These are phyloP conservation scores for Melanophora roralis DNA, from an alignment of 2,888 invertebrate species.

Conservation along the genomic window DNA sequence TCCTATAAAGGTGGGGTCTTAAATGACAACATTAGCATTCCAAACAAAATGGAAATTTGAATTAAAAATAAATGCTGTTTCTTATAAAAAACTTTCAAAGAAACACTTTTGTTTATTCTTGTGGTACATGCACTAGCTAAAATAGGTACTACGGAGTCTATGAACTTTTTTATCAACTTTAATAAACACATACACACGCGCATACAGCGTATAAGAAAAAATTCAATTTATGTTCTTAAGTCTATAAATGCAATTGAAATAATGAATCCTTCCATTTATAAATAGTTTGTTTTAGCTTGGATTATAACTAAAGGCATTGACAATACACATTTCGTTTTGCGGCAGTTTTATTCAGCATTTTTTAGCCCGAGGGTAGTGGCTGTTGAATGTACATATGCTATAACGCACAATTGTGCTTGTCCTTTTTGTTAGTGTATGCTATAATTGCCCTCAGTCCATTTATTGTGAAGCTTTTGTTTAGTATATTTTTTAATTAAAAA, in stretches of 20 bases:
- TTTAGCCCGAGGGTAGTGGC: constrained; percentile 13
- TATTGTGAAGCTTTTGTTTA: constrained; percentile 10
- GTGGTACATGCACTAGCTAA: background rate
- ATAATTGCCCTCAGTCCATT: constrained; percentile 38
- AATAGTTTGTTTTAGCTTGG: constrained; percentile 28
- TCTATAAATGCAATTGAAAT: constrained; percentile 1
- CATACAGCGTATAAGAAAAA: background rate
- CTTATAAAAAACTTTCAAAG: too few relatives aligned
- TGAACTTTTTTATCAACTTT: background rate
- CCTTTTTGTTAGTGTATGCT: background rate
- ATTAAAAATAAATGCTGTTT: too few relatives aligned
- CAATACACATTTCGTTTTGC: constrained; percentile 53
- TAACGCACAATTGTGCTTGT: background rate
- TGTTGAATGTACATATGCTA: background rate
- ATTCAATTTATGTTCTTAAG: constrained; percentile 12
- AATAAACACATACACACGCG: background rate
- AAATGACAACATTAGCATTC: too few relatives aligned
- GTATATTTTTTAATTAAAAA: constrained; percentile 36
- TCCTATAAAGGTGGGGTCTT: too few relatives aligned
- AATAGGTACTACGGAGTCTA: constrained; percentile 8
- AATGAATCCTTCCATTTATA: background rate
- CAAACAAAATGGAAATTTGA: too few relatives aligned
- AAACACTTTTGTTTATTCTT: too few relatives aligned
- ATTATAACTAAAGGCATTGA: constrained; percentile 59
- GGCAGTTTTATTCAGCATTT: constrained; percentile 45